Conservation (phyloP, 37 sponge, comb jelly and placozoan species). For the Amphimedon queenslandica region DNA sequence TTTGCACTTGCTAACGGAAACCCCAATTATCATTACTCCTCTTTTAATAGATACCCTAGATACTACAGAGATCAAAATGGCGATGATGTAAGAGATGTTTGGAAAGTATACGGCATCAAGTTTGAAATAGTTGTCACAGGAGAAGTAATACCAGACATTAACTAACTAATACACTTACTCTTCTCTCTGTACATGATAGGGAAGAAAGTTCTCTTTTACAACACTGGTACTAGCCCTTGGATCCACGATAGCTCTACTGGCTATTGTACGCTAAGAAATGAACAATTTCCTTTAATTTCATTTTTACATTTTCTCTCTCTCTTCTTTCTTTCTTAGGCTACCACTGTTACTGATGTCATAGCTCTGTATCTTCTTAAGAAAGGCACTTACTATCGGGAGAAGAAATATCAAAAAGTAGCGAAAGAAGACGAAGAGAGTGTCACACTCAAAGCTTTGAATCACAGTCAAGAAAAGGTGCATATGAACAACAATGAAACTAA, state of each 20-base stretch:
- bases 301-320: not conserved
- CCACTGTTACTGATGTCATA: slow-evolving; percentile 41
- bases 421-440: slow-evolving; percentile 22
- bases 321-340: slow-evolving; percentile 23
- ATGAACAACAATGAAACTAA: no score
- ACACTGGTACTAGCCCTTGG: slow-evolving; percentile 58
- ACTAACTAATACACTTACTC: not conserved
- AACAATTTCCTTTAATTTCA: no score
- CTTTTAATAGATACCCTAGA: slow-evolving; percentile 7
- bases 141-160: slow-evolving; percentile 4
- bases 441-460: slow-evolving; percentile 5
- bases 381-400: slow-evolving; percentile 23
- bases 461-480: no score
- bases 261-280: slow-evolving; percentile 55
- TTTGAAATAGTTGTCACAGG: slow-evolving; percentile 49
- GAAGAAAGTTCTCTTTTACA: slow-evolving; percentile 42
- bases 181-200: slow-evolving; percentile 31
- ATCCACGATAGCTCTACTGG: slow-evolving; percentile 54
- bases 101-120: slow-evolving; percentile 66
- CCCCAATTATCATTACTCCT: not conserved
- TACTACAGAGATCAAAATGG: slow-evolving; percentile 9
- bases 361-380: slow-evolving; percentile 48
- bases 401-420: slow-evolving; percentile 42
- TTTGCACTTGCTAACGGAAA: not conserved
- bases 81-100: slow-evolving; percentile 20